These are phyloP conservation scores for Crenuchus spilurus DNA, from an alignment of 2,797 vertebrate species.

Conservation along the genomic window DNA sequence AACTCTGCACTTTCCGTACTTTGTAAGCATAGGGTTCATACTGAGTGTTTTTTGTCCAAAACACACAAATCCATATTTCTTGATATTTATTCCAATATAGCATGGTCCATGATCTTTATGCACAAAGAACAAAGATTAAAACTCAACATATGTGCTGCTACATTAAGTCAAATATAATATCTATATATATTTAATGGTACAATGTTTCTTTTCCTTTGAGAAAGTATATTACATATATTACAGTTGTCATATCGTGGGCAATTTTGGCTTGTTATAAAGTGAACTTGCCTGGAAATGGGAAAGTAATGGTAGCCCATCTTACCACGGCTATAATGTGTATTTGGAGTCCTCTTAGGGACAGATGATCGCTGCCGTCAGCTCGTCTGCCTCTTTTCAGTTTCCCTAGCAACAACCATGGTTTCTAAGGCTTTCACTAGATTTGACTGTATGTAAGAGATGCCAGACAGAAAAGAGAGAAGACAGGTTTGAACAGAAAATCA, in stretches of 20 bases:
- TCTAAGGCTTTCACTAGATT: constrained; percentile 60
- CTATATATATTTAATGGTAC: no score
- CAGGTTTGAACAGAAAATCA: constrained; percentile 63
- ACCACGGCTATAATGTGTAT: constrained; percentile 27
- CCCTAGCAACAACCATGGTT: constrained; percentile 73
- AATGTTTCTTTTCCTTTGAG: not conserved
- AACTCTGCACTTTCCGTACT: constrained; percentile 42
- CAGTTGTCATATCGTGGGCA: constrained; percentile 11
- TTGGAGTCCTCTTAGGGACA: constrained; percentile 53
- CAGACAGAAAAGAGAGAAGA: constrained; percentile 22
- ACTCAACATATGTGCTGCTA: no score
- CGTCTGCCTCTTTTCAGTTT: constrained; percentile 66
- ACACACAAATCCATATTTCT: not conserved
- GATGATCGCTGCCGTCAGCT: constrained; percentile 34
- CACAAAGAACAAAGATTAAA: no score
- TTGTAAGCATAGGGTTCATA: constrained; percentile 40
- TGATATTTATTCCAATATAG: not conserved
- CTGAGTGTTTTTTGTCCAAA: constrained; percentile 33
- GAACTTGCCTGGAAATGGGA: constrained; percentile 11
- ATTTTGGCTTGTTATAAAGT: constrained; percentile 1
- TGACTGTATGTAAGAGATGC: constrained; percentile 43
- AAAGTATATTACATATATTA: constrained; percentile 2
- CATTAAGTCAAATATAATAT: no score
- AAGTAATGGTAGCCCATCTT: constrained; percentile 35
- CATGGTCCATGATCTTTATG: not conserved